Percentiles rank a stretch among this genome's conserved stretches.
Conservation (phyloP, 1,140 invertebrate species). For the Arion vulgaris region DNA sequence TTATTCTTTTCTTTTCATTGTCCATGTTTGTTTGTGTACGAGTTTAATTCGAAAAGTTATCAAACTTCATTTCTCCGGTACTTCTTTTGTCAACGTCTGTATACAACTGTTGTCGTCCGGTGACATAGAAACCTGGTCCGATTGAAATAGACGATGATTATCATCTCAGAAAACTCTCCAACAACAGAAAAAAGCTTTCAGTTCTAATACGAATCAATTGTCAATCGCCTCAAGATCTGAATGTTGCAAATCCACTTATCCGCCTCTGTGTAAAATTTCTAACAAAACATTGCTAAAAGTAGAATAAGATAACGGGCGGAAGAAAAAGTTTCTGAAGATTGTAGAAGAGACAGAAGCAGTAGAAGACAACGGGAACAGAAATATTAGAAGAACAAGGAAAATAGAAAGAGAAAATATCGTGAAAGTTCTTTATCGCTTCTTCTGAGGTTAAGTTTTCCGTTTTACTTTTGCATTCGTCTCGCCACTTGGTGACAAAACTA, state of each 20-base stretch:
- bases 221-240: background rate
- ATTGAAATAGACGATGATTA: constrained; percentile 7
- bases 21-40: background rate
- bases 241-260: constrained; percentile 16
- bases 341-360: background rate
- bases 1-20: background rate
- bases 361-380: background rate
- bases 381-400: background rate
- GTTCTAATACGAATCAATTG: background rate
- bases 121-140: background rate
- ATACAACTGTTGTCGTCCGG: constrained; percentile 9
- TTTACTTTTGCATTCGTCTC: constrained; percentile 4
- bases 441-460: background rate
- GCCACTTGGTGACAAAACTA: background rate
- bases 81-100: constrained; percentile 11
- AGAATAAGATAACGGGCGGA: background rate
- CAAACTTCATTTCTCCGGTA: background rate
- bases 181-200: background rate
- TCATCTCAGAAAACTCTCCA: background rate
- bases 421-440: background rate
- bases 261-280: background rate
- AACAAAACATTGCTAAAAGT: constrained; percentile 8
- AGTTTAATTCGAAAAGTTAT: background rate
- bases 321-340: background rate
- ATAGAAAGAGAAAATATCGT: background rate